A percentile compares a stretch with the other conserved stretches of the same genome.
Evolutionary conservation across 2,888 invertebrate species (phyloP).

Genomic region (Neelides folsomi): DNA sequence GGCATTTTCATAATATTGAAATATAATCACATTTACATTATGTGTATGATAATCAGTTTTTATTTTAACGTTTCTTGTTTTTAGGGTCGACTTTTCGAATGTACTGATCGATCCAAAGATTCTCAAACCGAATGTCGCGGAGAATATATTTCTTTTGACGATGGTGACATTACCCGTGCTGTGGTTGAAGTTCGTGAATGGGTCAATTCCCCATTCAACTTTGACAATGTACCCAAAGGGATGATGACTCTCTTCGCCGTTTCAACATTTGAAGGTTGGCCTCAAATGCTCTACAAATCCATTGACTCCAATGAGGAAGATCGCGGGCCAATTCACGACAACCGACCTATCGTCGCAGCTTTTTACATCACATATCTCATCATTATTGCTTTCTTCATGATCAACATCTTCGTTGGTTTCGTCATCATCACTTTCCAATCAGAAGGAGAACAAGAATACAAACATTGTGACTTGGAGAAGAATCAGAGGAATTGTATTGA

Average conservation of each 20-base stretch:
- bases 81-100: neutral
- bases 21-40: neutral
- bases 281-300: conserved; percentile 45
- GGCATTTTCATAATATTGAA: neutral
- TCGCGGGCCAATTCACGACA: conserved; percentile 45
- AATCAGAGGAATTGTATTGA: conserved; percentile 49
- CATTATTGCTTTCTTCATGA: conserved; percentile 53
- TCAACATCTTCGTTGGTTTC: conserved; percentile 53
- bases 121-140: conserved; percentile 37
- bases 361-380: conserved; percentile 46
- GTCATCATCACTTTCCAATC: conserved; percentile 51
- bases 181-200: conserved; percentile 41
- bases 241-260: conserved; percentile 50
- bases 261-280: conserved; percentile 52
- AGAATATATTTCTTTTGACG: conserved; percentile 42
- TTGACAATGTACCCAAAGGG: conserved; percentile 47
- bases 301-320: conserved; percentile 48
- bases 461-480: conserved; percentile 51
- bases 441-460: conserved; percentile 51
- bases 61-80: conserved; percentile 1
- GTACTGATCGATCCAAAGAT: no score
- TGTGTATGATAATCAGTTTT: neutral
- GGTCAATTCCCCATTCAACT: conserved; percentile 47
- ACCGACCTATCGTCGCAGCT: conserved; percentile 40
- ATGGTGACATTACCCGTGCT: conserved; percentile 42